Base-by-base conservation (phyloP, 2,797 vertebrate species). In the Lycodopsis pacificus region DNA sequence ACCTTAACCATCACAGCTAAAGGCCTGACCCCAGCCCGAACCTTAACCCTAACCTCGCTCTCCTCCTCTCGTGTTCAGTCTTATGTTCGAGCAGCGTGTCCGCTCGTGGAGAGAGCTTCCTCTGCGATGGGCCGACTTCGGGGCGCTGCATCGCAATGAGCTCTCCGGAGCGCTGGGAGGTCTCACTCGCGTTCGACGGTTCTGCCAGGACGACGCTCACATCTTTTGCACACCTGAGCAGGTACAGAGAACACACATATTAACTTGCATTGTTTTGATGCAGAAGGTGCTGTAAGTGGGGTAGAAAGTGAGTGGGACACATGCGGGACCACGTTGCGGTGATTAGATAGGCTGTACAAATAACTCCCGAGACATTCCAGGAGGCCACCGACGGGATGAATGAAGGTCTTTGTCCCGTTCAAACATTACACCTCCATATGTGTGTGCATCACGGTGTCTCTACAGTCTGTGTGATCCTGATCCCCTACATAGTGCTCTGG, bases 71-170 rank as follows among this genome's bases (percentile, higher is more conserved):
- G n/a, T 73, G 40, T 82, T 74, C 74, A 99, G 97, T 77, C 92
- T 99, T 64, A 97, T 99, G 96, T 99, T 96, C 0, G 93, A 97
- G 83, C 97, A 99, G 88, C 96, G 97, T 0, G 93, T 95, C 1
- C 96, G 98, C 15, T 99, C 97, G 0, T 99, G 97, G 97, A 91
- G 96, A 65, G 98, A 99, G 92, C 96, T 99, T 67, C 98, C 98
- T 0, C 64, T 99, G 15, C 96, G 98, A 8, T 94, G 97, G 94
- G 98, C 98, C 0, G 97, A 99, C 88, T 99, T 99, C 0, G 98
- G 98, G 49, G 97, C 95, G 0, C 93, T 99, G 83, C 98, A 99
- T 85, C 96, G 98, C 0, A 97, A 98, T 0, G 97, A 99, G 82
- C 94, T 95, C 58, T 97, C 98, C 0, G 97, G 97, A 2, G 85